phyloP scores from a whole-genome alignment of 2,113 vertebrate species.

The Macheiramphus alcinus region DNA sequence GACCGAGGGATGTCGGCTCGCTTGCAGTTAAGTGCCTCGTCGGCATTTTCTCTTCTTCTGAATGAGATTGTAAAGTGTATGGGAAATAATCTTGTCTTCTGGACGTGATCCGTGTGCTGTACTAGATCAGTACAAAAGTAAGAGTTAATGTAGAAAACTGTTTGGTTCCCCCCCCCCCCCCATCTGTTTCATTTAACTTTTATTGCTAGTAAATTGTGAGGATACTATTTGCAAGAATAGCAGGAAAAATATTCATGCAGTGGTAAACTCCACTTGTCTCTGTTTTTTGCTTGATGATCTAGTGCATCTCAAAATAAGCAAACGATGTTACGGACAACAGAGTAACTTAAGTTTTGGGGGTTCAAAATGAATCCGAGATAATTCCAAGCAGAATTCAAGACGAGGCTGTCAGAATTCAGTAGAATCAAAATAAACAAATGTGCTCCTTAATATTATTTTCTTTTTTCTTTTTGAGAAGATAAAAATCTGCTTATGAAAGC shows the following conservation, averaged over 20 bases:
- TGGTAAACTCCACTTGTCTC: not conserved
- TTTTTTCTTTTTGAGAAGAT: not conserved
- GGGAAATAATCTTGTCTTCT: not conserved
- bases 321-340: not conserved
- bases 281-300: not conserved
- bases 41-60: not conserved
- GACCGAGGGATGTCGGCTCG: not conserved
- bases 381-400: not conserved
- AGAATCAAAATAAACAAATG: not conserved
- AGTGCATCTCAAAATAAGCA: not conserved
- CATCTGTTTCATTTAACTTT: not conserved
- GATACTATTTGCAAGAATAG: not conserved
- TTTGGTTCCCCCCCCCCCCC: accelerated
- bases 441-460: not conserved
- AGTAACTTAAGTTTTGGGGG: not conserved
- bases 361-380: not conserved
- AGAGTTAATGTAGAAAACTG: not conserved
- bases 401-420: not conserved
- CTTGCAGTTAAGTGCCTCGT: not conserved
- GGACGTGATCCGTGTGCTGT: not conserved
- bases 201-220: not conserved
- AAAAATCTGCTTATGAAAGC: not conserved
- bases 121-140: not conserved
- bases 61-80: not conserved
- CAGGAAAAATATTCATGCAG: not conserved